Evolutionary conservation across 2,888 invertebrate genomes (phyloP), one percentile per base, ranked within the genome.

Genomic region (Odontothrips loti): DNA sequence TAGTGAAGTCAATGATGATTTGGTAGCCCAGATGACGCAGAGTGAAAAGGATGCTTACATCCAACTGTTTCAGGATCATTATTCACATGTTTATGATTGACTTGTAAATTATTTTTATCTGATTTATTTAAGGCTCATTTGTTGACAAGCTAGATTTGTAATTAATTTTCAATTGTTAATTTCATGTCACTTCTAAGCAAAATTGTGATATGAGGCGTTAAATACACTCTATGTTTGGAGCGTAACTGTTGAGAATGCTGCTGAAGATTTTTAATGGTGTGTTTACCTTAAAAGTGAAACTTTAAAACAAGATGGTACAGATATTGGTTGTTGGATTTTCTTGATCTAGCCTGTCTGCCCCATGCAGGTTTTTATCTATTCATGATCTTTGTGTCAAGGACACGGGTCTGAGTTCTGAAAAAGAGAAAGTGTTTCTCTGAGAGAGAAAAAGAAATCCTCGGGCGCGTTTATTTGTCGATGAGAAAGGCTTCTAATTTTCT

Each of bases 1-100:
- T 82, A 94, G 95, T 51, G 94, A 95, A 85, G 92, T 98, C 17
- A 94, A 95, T 86, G 95, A 96, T 87, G 91, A 93, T 84, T 90
- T 96, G 85, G 96, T 97, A 84, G 93, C 93, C 0, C 92, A 93
- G 87, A 98, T 98, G 98, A 94, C 95, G 15, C 94, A 95, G 29
- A 89, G 93, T 8, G 98, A 98, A 87, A 97, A 97, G 88, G 96
- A 97, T 86, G 93, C 94, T 68, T 98, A 98, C 87, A 97, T 98
- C 85, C 94, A 96, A 88, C 91, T 95, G 79, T 97, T 96, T 87
- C 97, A 97, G 87, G 97, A 98, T 87, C 94, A 95, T 88, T 97
- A 96, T 89, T 94, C 96, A 84, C 94, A 96, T 87, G 94, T 96
- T 90, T 94, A 93, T 86, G 95, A 94, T 88, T 96, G 88, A 87